These are phyloP conservation scores for Caerostris extrusa DNA, from an alignment of 1,140 invertebrate genomes.

Conservation along the genomic window DNA sequence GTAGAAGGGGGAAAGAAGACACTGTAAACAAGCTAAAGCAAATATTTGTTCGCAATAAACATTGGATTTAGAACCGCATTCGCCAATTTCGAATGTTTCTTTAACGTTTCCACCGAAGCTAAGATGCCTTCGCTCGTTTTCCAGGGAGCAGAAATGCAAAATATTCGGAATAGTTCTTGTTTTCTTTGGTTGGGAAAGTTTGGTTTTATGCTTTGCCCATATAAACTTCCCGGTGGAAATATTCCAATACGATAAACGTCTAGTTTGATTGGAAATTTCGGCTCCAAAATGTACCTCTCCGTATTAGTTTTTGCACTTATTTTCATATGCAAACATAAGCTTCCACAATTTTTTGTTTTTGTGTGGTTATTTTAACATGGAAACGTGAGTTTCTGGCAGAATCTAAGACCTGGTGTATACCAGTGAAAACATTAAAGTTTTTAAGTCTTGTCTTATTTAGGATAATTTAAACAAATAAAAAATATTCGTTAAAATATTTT, in stretches of 20 bases:
- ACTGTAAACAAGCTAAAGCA: conserved; percentile 70
- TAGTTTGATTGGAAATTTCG: conserved; percentile 15
- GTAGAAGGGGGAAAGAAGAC: not conserved
- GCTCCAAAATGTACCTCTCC: not conserved
- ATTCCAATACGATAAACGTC: not conserved
- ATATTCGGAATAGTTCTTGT: conserved; percentile 37
- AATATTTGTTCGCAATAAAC: conserved; percentile 69
- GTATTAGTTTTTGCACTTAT: not conserved
- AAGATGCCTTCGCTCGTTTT: conserved; percentile 2
- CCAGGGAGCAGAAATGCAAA: not conserved
- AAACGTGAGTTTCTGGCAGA: too few relatives aligned
- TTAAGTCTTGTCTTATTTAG: too few relatives aligned
- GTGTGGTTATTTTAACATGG: too few relatives aligned
- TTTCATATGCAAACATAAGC: not conserved
- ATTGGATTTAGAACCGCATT: conserved; percentile 39
- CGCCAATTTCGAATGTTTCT: conserved; percentile 66
- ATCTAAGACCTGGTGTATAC: too few relatives aligned
- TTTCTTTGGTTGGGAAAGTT: conserved; percentile 1
- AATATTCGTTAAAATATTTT: too few relatives aligned
- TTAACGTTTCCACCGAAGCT: conserved; percentile 26
- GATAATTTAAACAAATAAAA: too few relatives aligned
- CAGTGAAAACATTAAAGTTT: too few relatives aligned
- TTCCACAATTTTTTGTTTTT: too few relatives aligned
- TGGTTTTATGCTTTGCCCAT: not conserved
- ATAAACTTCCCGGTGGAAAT: not conserved